Percentiles rank a stretch among this genome's conserved stretches.
Conservation (phyloP, 2,888 invertebrate species). For the Tryphoninae sp. region DNA sequence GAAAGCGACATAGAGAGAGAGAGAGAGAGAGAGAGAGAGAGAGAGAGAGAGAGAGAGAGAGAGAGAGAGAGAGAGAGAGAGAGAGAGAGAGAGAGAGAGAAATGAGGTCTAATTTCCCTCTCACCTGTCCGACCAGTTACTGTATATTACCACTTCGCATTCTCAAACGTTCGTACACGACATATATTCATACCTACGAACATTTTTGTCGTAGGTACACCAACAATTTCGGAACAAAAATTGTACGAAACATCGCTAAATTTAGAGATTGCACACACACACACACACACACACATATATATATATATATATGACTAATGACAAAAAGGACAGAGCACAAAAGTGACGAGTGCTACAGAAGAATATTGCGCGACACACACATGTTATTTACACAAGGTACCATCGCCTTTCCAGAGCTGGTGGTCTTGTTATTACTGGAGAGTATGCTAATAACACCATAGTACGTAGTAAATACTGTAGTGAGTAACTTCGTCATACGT, state of each 20-base stretch:
- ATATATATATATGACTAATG: conserved; percentile 31
- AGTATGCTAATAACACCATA: background rate
- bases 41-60: too few relatives aligned
- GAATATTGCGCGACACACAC: conserved; percentile 41
- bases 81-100: too few relatives aligned
- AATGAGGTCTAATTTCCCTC: conserved; percentile 62
- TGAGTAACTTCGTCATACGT: conserved; percentile 50
- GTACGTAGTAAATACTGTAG: conserved; percentile 38
- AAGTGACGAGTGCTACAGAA: conserved; percentile 7
- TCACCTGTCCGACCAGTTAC: conserved; percentile 62
- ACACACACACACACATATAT: conserved; percentile 39
- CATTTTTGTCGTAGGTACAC: conserved; percentile 23
- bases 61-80: too few relatives aligned
- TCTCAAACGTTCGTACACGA: conserved; percentile 42
- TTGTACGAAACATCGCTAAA: conserved; percentile 36
- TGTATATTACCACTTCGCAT: conserved; percentile 56
- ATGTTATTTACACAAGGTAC: conserved; percentile 39
- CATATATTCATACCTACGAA: conserved; percentile 11
- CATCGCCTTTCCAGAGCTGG: conserved; percentile 51
- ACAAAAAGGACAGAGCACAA: conserved; percentile 48
- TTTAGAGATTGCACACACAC: conserved; percentile 36
- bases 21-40: background rate
- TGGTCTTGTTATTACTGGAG: background rate
- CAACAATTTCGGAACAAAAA: conserved; percentile 34
- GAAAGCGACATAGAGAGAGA: background rate